Base-by-base conservation (phyloP, 2,113 vertebrate genomes). In the Dipodomys spectabilis region DNA sequence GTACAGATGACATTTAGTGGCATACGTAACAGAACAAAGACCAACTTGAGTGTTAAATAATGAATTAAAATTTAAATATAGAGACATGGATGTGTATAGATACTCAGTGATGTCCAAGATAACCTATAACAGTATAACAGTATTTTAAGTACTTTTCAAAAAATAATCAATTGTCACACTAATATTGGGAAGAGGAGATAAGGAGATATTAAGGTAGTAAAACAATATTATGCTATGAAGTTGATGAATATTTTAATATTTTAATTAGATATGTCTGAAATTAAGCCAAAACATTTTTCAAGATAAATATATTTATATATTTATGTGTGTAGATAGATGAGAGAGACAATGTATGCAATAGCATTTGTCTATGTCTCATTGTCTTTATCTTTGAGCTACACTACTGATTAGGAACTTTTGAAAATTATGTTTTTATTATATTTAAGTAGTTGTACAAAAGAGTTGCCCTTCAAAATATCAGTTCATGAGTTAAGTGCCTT, bases 191-290 rank as follows among this genome's bases (percentile, higher is more conserved):
- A 77, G 49, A 49, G 53, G 53, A 57, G 53, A 57, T 4, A 57
- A 4, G 15, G 53, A 57, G 53, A 57, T 16, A 57, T 57, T 57
- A 57, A 57, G 53, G 53, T 57, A 57, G 53, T 57, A 57, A 57
- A 57, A 57, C 15, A 13, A 57, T 57, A 11, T 49, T 49, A 16
- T 57, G 15, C 53, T 57, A 28, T 86, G 62, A 79, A 35, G 35
- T 69, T 78, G 91, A 0, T 9, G 65, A 60, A 62, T 60, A 69
- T 45, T 69, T 91, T 22, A 75, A 44, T 67, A 18, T 83, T 91
- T 88, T 92, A 89, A 83, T 75, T 5, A 83, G 20, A 92, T 92
- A 80, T 65, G 2, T 83, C 10, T 65, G 0, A 35, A 86, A 86
- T 69, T 79, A 22, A 30, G n/a, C 30, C 30, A 12, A 60, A 11